Percentiles rank a stretch among this genome's conserved stretches.
phyloP scores from a whole-genome alignment of 2,113 vertebrate genomes.

The Protobothrops mucrosquamatus region DNA sequence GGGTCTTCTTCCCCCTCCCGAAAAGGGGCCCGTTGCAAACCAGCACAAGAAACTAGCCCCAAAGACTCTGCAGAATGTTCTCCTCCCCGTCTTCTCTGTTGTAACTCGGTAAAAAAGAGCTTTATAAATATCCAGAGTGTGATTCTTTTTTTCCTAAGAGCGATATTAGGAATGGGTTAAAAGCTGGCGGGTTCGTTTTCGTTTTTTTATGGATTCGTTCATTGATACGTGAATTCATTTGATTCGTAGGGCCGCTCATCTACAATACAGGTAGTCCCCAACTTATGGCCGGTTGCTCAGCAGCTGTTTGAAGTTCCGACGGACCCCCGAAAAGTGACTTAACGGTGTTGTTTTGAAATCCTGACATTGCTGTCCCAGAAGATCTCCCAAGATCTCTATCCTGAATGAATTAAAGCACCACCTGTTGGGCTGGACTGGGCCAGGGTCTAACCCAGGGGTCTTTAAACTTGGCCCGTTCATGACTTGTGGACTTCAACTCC shows the following conservation, averaged over 20 bases:
- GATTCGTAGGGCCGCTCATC: neutral
- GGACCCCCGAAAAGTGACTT: too few relatives aligned
- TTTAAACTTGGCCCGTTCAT: too few relatives aligned
- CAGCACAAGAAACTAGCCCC: neutral
- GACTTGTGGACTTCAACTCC: too few relatives aligned
- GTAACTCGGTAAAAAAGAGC: slow-evolving; percentile 16
- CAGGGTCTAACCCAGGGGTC: too few relatives aligned
- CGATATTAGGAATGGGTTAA: neutral
- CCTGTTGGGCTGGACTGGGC: neutral
- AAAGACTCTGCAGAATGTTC: neutral
- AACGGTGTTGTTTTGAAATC: too few relatives aligned
- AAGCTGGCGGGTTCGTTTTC: neutral
- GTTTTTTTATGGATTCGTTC: neutral
- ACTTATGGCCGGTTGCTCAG: too few relatives aligned
- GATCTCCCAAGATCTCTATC: too few relatives aligned
- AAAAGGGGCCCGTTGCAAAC: neutral
- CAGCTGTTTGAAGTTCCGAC: too few relatives aligned
- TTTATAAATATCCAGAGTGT: neutral
- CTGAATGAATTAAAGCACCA: too few relatives aligned
- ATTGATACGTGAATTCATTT: neutral
- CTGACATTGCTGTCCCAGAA: too few relatives aligned
- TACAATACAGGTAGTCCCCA: neutral
- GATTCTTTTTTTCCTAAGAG: neutral
- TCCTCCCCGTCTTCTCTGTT: neutral
- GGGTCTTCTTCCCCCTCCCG: neutral